Evolutionary conservation across 2,113 vertebrate species (phyloP), one percentile per base, ranked within the genome.

Genomic region (Porphyrio hochstetteri): DNA sequence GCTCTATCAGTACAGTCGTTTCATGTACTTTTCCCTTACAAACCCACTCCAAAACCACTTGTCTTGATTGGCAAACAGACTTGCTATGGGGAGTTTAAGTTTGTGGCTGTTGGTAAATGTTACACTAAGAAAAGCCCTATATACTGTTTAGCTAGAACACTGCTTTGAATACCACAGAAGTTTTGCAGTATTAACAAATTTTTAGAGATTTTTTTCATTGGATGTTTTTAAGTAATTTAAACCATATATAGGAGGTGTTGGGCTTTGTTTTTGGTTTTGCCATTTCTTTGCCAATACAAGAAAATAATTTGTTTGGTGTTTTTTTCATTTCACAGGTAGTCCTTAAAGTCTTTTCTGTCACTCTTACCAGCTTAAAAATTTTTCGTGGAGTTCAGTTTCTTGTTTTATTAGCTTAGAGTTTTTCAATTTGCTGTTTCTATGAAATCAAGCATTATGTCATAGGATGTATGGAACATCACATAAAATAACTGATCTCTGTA

Each of bases 401-500:
- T 44, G 10, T 35, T 74, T 76, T 55, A 24, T 69, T 15, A 15
- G 6, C 33, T 71, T 44, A 60, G 20, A 28, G 5, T 63, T 79
- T 16, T 75, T 90, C 21, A 71, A 3, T 71, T 68, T 68, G 18
- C 60, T 10, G 11, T 69, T 71, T 64, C 31, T 31, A 1, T 83
- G 33, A 44, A 72, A 85, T 40, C 7, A 56, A 35, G 5, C 18
- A 11, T 68, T 70, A 25, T 57, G 28, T 28, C 50, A 57, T 10
- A 38, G 33, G 35, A 20, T 64, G 10, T 2, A 2, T 72, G 27
- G 27, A 48, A 57, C 1, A 0, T 77, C 13, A 7, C 15, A 3
- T 60, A 5, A n/a, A 13, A 16, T 87, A 27, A 31, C 71, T 88
- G 44, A 44, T 36, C 23, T 82, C n/a, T 40, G 5, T 56, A 8